Percentiles rank a stretch among this genome's conserved stretches.
Evolutionary conservation across 1,140 invertebrate genomes (phyloP).

Genomic region (Drosophila kikkawai): DNA sequence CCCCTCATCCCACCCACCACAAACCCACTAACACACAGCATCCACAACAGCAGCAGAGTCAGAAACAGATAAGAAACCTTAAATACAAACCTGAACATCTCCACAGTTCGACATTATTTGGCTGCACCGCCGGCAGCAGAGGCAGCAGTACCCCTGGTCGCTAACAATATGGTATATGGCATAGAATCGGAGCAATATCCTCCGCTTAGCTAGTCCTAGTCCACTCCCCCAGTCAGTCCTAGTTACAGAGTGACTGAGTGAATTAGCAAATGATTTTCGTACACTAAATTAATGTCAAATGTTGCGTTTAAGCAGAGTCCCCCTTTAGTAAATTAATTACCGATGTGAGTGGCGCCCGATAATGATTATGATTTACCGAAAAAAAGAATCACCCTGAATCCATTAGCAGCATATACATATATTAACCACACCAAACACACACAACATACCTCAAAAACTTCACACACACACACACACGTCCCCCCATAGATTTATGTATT

Average conservation of each 20-base stretch:
- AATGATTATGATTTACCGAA: slow-evolving; percentile 27
- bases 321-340: slow-evolving; percentile 16
- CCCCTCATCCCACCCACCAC: slow-evolving; percentile 11
- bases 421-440: slow-evolving; percentile 18
- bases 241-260: slow-evolving; percentile 14
- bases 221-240: background rate
- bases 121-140: slow-evolving; percentile 80
- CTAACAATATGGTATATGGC: slow-evolving; percentile 83
- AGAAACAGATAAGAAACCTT: slow-evolving; percentile 24
- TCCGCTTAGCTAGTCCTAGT: slow-evolving; percentile 26
- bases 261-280: slow-evolving; percentile 7
- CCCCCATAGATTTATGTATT: slow-evolving; percentile 27
- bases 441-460: slow-evolving; percentile 13
- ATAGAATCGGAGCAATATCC: slow-evolving; percentile 26
- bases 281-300: slow-evolving; percentile 1
- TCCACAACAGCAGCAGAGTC: slow-evolving; percentile 18
- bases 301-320: background rate
- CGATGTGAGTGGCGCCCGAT: slow-evolving; percentile 11
- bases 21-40: slow-evolving; percentile 29
- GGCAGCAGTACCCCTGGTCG: slow-evolving; percentile 83
- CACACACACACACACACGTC: slow-evolving; percentile 10
- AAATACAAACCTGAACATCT: slow-evolving; percentile 63
- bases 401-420: slow-evolving; percentile 20
- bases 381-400: slow-evolving; percentile 5
- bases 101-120: slow-evolving; percentile 84